Percentiles rank a stretch among this genome's conserved stretches.
phyloP scores from a whole-genome alignment of 2,113 vertebrate species.

The Procavia capensis region DNA sequence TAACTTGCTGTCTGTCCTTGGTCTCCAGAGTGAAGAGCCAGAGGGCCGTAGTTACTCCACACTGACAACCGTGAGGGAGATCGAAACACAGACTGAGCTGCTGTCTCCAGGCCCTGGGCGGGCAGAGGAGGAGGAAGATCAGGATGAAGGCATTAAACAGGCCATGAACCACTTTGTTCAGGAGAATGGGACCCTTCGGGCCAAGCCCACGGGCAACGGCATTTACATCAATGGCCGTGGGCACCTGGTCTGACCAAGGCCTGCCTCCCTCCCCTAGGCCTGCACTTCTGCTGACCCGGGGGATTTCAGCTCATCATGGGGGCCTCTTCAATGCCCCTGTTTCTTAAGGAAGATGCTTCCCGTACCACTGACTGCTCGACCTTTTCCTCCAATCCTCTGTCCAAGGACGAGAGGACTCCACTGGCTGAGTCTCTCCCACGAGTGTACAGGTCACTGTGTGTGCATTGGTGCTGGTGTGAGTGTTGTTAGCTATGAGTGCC shows the following conservation, averaged over 20 bases:
- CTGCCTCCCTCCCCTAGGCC: conserved; percentile 38
- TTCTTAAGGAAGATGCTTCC: conserved; percentile 53
- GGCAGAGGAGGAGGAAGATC: conserved; percentile 76
- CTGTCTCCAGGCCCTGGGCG: conserved; percentile 74
- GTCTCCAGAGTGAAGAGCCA: conserved; percentile 85
- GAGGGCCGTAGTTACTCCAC: conserved; percentile 92
- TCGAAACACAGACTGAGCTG: conserved; percentile 90
- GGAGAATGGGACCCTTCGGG: conserved; percentile 91
- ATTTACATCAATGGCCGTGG: conserved; percentile 91
- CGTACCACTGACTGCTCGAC: conserved; percentile 48
- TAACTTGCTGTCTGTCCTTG: background rate
- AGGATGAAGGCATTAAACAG: conserved; percentile 89
- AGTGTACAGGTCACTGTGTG: background rate
- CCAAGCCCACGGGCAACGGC: conserved; percentile 89
- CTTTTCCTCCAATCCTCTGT: conserved; percentile 50
- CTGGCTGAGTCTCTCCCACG: background rate
- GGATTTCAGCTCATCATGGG: background rate
- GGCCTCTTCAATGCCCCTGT: background rate
- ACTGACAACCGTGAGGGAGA: conserved; percentile 85
- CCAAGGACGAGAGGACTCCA: background rate
- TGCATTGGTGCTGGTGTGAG: background rate
- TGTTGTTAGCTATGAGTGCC: background rate
- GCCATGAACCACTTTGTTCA: conserved; percentile 92
- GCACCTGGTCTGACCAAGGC: conserved; percentile 89
- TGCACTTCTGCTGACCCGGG: conserved; percentile 53